These are phyloP conservation scores for Crotalus tigris DNA, from an alignment of 2,113 vertebrate species.

Conservation along the genomic window DNA sequence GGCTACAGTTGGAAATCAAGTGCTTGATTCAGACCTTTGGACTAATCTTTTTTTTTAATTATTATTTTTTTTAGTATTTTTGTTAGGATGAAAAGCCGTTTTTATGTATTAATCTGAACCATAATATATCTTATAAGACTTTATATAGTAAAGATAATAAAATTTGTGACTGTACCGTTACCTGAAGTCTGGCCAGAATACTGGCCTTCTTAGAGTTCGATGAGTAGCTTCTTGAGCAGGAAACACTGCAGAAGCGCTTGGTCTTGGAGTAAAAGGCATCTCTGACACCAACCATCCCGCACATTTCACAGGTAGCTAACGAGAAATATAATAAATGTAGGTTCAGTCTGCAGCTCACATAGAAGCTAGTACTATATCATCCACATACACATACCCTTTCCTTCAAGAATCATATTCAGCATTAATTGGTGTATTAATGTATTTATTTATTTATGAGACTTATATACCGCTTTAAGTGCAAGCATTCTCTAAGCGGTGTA, in stretches of 20 bases:
- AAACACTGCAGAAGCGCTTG: slow-evolving; percentile 98
- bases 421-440: background rate
- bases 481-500: no score
- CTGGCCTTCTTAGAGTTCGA: slow-evolving; percentile 99
- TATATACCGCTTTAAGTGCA: no score
- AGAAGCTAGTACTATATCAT: slow-evolving; percentile 1
- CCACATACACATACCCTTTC: background rate
- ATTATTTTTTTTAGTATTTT: background rate
- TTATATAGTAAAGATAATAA: slow-evolving; percentile 50
- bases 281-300: slow-evolving; percentile 97
- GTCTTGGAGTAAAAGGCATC: slow-evolving; percentile 99
- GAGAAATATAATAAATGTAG: background rate
- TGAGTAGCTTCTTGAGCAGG: slow-evolving; percentile 96
- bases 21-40: background rate
- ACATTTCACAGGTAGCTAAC: slow-evolving; percentile 97
- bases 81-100: background rate
- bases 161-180: slow-evolving; percentile 75
- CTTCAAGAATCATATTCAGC: background rate
- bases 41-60: background rate
- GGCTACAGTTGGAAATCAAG: background rate
- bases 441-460: no score
- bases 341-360: background rate
- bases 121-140: background rate
- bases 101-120: background rate
- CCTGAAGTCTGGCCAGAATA: slow-evolving; percentile 99